These are phyloP conservation scores for Crotalus viridis DNA, from an alignment of 2,113 vertebrate species.

Conservation along the genomic window DNA sequence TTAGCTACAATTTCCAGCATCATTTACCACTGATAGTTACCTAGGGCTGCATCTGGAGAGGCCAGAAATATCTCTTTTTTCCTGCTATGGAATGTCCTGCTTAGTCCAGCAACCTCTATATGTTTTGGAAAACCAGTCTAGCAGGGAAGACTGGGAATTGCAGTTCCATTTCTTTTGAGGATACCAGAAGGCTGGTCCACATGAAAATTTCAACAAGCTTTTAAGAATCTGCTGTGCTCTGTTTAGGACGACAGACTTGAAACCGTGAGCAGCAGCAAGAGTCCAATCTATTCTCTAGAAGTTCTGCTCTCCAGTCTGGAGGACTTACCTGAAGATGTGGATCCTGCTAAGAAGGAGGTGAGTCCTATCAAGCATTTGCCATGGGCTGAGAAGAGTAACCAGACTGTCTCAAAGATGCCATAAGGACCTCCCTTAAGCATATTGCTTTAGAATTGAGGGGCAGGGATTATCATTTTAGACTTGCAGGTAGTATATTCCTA, in stretches of 20 bases:
- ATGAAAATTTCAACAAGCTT: not conserved
- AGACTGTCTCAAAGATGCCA: not conserved
- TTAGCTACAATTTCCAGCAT: not conserved
- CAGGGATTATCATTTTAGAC: not conserved
- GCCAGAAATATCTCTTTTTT: not conserved
- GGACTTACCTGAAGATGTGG: conserved; percentile 79
- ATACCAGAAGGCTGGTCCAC: not conserved
- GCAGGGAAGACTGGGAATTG: not conserved
- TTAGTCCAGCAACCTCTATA: not conserved
- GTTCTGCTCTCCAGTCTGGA: conserved; percentile 70
- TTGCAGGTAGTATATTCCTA: not conserved
- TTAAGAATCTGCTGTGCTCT: not conserved
- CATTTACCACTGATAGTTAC: not conserved
- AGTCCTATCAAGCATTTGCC: not conserved
- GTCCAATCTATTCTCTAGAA: conserved; percentile 68
- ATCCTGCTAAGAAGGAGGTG: conserved; percentile 82
- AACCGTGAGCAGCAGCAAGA: not conserved
- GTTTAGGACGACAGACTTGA: conserved; percentile 53
- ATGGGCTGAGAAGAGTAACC: not conserved
- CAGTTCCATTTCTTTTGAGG: not conserved
- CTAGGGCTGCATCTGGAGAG: not conserved
- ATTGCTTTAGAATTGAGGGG: not conserved
- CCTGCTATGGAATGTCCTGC: not conserved
- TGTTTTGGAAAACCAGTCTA: not conserved
- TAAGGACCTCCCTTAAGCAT: not conserved